phyloP scores from a whole-genome alignment of 2,113 vertebrate genomes.

The Callorhinus ursinus region DNA sequence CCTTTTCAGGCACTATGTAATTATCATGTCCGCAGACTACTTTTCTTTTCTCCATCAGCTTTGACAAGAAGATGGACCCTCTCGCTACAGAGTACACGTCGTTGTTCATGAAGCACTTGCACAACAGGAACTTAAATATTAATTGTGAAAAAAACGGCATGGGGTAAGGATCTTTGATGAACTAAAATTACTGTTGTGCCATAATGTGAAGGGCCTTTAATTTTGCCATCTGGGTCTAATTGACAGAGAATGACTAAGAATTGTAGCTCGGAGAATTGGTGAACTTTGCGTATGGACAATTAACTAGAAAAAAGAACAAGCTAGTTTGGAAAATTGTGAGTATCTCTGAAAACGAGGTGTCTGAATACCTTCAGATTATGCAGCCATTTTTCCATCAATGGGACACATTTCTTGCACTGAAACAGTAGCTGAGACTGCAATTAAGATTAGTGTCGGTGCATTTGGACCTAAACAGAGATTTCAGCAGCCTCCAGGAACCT shows the following conservation, averaged over 20 bases:
- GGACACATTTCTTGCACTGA: not conserved
- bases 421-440: not conserved
- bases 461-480: not conserved
- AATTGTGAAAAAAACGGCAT: slow-evolving; percentile 73
- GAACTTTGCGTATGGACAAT: slow-evolving; percentile 64
- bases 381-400: not conserved
- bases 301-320: slow-evolving; percentile 65
- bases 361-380: not conserved
- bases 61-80: slow-evolving; percentile 85
- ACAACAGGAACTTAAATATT: slow-evolving; percentile 80
- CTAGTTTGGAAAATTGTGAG: slow-evolving; percentile 54
- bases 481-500: rapidly evolving
- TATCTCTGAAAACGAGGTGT: not conserved
- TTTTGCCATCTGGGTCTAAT: slow-evolving; percentile 81
- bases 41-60: slow-evolving; percentile 79
- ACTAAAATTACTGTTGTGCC: slow-evolving; percentile 73
- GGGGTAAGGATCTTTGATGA: slow-evolving; percentile 79
- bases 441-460: not conserved
- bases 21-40: slow-evolving; percentile 78
- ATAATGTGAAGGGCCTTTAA: slow-evolving; percentile 75
- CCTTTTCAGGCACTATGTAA: slow-evolving; percentile 77
- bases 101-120: slow-evolving; percentile 78
- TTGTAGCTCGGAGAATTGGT: slow-evolving; percentile 47
- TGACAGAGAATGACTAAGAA: slow-evolving; percentile 73
- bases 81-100: slow-evolving; percentile 51